These are phyloP conservation scores for Cheilosia soror DNA, from an alignment of 2,888 invertebrate species.

Conservation along the genomic window DNA sequence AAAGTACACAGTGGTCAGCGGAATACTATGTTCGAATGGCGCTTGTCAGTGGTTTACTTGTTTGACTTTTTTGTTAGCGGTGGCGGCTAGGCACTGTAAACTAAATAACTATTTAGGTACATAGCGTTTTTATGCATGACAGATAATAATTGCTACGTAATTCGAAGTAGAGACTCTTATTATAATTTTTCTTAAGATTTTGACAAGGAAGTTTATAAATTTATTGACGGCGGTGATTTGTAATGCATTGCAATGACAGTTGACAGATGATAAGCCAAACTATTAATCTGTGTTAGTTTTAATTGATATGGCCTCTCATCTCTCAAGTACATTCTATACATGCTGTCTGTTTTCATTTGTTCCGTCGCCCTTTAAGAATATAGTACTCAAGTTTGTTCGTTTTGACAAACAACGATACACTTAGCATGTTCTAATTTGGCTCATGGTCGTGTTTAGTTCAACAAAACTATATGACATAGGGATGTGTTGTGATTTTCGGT, in stretches of 20 bases:
- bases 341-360: neutral
- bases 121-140: constrained; percentile 59
- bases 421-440: constrained; percentile 49
- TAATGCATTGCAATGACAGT: neutral
- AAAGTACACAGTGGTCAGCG: constrained; percentile 33
- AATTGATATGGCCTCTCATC: constrained; percentile 28
- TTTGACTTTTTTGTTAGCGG: constrained; percentile 63
- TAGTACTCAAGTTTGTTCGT: constrained; percentile 2
- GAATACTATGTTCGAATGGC: constrained; percentile 51
- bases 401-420: constrained; percentile 32
- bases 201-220: neutral
- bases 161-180: constrained; percentile 5
- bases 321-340: constrained; percentile 11
- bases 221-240: neutral
- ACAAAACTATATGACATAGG: constrained; percentile 22
- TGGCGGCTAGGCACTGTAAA: constrained; percentile 28
- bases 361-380: constrained; percentile 4
- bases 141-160: neutral
- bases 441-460: constrained; percentile 66
- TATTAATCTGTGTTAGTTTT: neutral
- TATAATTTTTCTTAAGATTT: neutral
- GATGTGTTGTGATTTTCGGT: constrained; percentile 21
- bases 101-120: constrained; percentile 12
- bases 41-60: constrained; percentile 37
- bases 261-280: neutral